Evolutionary conservation across 2,113 vertebrate genomes (phyloP).

Genomic region (Dinomys branickii): DNA sequence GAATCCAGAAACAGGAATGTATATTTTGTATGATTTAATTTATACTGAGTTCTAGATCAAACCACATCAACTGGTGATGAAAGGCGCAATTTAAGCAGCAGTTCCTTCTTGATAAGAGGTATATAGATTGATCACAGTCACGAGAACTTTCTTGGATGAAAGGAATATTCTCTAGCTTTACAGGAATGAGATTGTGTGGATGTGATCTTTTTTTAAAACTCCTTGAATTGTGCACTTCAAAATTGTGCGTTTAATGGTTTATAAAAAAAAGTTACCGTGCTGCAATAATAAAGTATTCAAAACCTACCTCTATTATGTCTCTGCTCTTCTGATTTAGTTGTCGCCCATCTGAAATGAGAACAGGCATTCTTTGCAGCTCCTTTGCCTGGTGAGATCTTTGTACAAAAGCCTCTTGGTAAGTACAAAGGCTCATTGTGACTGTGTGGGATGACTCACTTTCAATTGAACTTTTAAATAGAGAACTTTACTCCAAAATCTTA

Average conservation of each 20-base stretch:
- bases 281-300: constrained; percentile 69
- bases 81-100: background rate
- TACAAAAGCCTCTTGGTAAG: constrained; percentile 70
- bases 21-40: background rate
- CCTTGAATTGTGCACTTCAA: constrained; percentile 28
- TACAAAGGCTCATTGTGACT: constrained; percentile 75
- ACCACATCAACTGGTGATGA: background rate
- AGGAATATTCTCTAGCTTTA: background rate
- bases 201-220: constrained; percentile 27
- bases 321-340: constrained; percentile 68
- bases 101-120: background rate
- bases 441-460: constrained; percentile 72
- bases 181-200: background rate
- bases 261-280: constrained; percentile 29
- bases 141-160: background rate
- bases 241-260: constrained; percentile 47
- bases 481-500: constrained; percentile 68
- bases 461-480: constrained; percentile 77
- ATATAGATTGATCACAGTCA: background rate
- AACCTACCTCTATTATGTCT: constrained; percentile 44
- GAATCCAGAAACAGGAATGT: background rate
- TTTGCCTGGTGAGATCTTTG: constrained; percentile 67
- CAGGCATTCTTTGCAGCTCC: constrained; percentile 60
- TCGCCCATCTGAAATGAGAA: constrained; percentile 58
- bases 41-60: background rate